Evolutionary conservation across 1,140 invertebrate genomes (phyloP).

Genomic region (Cyclargus thomasi): DNA sequence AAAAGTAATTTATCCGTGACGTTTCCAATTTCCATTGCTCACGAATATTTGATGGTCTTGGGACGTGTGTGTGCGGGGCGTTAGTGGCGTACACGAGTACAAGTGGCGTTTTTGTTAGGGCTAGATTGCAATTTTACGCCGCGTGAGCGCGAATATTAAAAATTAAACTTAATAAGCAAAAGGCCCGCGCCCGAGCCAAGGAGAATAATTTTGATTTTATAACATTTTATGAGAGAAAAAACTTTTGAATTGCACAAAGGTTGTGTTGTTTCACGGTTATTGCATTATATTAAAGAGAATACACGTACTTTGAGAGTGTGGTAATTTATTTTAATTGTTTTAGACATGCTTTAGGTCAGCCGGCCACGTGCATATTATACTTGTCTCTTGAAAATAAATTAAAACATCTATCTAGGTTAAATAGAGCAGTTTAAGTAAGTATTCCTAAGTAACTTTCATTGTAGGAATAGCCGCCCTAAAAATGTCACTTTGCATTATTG

Average conservation of each 20-base stretch:
- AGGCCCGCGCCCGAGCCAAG: slow-evolving; percentile 35
- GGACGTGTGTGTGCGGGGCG: slow-evolving; percentile 13
- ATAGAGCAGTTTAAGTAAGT: no score
- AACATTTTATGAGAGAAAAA: slow-evolving; percentile 19
- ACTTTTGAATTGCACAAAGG: slow-evolving; percentile 20
- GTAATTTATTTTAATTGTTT: no score
- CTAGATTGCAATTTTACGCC: slow-evolving; percentile 61
- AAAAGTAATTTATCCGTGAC: no score
- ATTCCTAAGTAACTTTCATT: no score
- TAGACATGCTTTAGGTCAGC: background rate
- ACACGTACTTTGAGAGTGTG: background rate
- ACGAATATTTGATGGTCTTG: background rate
- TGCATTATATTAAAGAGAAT: background rate
- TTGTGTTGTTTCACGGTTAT: background rate
- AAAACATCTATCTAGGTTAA: no score
- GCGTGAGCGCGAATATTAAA: slow-evolving; percentile 58
- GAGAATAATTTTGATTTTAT: slow-evolving; percentile 31
- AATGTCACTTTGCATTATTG: no score
- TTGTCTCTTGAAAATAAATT: no score
- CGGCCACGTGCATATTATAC: background rate
- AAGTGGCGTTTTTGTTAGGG: slow-evolving; percentile 32
- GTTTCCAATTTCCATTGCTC: no score
- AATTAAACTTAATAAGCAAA: slow-evolving; percentile 66
- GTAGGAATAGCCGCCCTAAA: no score
- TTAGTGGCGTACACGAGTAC: slow-evolving; percentile 9